Percentiles rank a stretch among this genome's conserved stretches.
Conservation (phyloP, 2,888 invertebrate species). For the Oxyteleia sp. region DNA sequence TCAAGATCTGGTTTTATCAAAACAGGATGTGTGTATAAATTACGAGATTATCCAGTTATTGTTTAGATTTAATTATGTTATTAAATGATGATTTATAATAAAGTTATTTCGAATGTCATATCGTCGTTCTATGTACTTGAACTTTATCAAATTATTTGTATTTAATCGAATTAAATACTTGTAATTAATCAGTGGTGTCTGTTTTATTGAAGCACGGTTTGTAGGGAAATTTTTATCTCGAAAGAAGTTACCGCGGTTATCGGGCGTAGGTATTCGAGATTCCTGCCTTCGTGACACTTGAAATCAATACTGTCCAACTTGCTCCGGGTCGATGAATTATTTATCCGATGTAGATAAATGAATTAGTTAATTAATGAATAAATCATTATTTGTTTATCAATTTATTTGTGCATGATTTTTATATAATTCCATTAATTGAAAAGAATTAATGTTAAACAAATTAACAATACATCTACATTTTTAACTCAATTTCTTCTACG, state of each 20-base stretch:
- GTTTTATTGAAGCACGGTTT: constrained; percentile 38
- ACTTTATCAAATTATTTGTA: constrained; percentile 63
- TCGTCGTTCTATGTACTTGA: constrained; percentile 63
- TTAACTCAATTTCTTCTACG: no score
- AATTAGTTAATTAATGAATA: constrained; percentile 1
- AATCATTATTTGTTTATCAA: not conserved
- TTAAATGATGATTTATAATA: constrained; percentile 55
- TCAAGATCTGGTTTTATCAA: constrained; percentile 32
- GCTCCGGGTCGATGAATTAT: constrained; percentile 10
- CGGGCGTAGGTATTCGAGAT: constrained; percentile 35
- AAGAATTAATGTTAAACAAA: no score
- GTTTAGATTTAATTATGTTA: constrained; percentile 61
- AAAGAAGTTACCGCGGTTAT: constrained; percentile 23
- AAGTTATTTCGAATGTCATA: constrained; percentile 64
- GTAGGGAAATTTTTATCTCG: constrained; percentile 18
- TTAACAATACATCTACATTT: no score
- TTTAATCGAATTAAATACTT: constrained; percentile 67
- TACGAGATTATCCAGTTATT: constrained; percentile 31
- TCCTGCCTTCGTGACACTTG: constrained; percentile 30
- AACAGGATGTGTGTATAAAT: constrained; percentile 48
- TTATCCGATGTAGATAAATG: constrained; percentile 9
- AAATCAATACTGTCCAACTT: constrained; percentile 30
- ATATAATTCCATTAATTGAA: no score
- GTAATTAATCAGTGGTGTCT: constrained; percentile 54
- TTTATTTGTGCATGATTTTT: constrained; percentile 12